Evolutionary conservation across 2,113 vertebrate species (phyloP).

Genomic region (Podilymbus podiceps): DNA sequence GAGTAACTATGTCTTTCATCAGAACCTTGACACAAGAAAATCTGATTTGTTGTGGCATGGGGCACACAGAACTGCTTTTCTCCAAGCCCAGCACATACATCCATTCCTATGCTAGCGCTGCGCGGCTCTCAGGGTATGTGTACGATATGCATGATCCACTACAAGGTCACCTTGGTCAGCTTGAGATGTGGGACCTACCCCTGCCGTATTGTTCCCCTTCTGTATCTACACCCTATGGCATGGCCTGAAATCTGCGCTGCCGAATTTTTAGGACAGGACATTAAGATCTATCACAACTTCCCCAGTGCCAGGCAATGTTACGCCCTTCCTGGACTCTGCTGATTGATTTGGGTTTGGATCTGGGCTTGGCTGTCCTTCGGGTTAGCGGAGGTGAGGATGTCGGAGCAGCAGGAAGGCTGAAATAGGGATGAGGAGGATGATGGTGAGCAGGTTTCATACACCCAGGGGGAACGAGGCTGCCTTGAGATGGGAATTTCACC

Average conservation of each 20-base stretch:
- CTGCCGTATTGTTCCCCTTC: neutral
- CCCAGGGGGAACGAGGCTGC: neutral
- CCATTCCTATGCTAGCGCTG: neutral
- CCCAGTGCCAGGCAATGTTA: neutral
- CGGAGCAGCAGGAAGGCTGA: neutral
- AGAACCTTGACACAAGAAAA: slow-evolving; percentile 85
- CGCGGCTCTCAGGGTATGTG: neutral
- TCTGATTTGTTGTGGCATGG: slow-evolving; percentile 68
- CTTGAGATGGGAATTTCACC: neutral
- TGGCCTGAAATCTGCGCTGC: neutral
- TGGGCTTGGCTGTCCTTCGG: neutral
- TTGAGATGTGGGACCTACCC: neutral
- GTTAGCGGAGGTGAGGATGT: neutral
- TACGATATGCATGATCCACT: neutral
- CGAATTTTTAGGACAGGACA: neutral
- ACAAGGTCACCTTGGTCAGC: slow-evolving; percentile 48
- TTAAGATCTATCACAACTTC: neutral
- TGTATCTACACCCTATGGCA: neutral
- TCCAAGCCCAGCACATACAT: slow-evolving; percentile 31
- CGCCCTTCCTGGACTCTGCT: neutral
- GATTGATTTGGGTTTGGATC: neutral
- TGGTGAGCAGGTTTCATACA: neutral
- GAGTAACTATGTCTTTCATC: slow-evolving; percentile 98
- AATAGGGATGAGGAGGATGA: neutral
- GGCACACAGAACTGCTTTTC: slow-evolving; percentile 36